Evolutionary conservation across 1,140 invertebrate genomes (phyloP), one percentile per base, ranked within the genome.

Genomic region (Drosophila kohkoa): DNA sequence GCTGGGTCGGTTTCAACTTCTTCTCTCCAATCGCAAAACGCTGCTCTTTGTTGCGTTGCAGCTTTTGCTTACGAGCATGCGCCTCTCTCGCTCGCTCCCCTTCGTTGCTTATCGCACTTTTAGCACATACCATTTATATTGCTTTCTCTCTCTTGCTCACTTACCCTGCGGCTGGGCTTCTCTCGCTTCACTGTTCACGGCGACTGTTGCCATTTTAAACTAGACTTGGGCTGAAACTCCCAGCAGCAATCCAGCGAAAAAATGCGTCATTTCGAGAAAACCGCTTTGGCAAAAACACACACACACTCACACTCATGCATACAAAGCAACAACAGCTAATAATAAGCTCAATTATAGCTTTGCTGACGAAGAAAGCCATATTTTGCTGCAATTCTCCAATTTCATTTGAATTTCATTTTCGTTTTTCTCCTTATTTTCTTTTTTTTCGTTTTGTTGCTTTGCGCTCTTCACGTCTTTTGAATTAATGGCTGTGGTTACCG

Each of bases 191-290:
- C 32, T 13, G 30, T 49, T 52, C 32, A 8, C 13, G n/a, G 41
- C 57, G 79, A 86, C 81, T 82, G 79, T 87, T 87, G 82, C 82
- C 82, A 86, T 86, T 86, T 86, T 86, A 69, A 75, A 58, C 13
- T 13, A 25, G n/a, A 52, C 63, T 43, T 49, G 5, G 35, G 49
- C 13, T 5, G 30, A 28, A 51, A 25, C 25, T 13, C 13, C 55
- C 28, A 43, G 25, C 46, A 2, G 25, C 15, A 66, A 13, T 16
- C 30, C 28, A 49, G 55, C 28, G 35, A 51, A 45, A 67, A 86
- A 85, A 86, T 81, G 76, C 82, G 66, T 87, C 75, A 79, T 69
- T 69, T 62, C 73, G 46, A 35, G 54, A 69, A 65, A 76, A 49
- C 16, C 10, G 30, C 43, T 10, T 25, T 45, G 8, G 28, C n/a